These are phyloP conservation scores for Lepeophtheirus nordmannii DNA, from an alignment of 2,888 invertebrate species.

Conservation along the genomic window DNA sequence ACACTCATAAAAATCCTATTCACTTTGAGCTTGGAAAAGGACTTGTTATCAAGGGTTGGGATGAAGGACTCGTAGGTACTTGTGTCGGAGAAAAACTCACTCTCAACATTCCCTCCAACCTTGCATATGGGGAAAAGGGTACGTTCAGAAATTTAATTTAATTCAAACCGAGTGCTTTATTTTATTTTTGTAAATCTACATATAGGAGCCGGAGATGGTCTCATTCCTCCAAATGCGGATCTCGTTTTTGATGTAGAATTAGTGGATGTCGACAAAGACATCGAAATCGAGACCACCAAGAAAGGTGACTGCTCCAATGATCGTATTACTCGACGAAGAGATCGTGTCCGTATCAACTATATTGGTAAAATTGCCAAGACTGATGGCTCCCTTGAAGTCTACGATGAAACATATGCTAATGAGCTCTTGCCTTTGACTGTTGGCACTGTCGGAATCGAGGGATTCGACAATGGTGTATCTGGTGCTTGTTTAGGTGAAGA, in stretches of 20 bases:
- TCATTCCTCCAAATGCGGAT: conserved; percentile 30
- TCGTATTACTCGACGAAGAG: neutral
- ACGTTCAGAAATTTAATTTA: neutral
- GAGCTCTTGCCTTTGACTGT: neutral
- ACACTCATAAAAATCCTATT: conserved; percentile 31
- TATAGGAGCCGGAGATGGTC: conserved; percentile 15
- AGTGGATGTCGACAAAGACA: conserved; percentile 30
- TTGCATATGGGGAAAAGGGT: conserved; percentile 33
- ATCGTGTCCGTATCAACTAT: conserved; percentile 13
- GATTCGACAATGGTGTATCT: conserved; percentile 6
- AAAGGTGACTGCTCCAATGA: conserved; percentile 4
- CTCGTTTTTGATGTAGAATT: conserved; percentile 36
- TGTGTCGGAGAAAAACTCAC: conserved; percentile 35
- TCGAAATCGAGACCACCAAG: conserved; percentile 10
- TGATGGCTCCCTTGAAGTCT: neutral
- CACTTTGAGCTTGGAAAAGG: conserved; percentile 35
- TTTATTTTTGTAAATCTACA: neutral
- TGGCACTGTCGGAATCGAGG: conserved; percentile 11
- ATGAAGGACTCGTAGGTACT: conserved; percentile 36
- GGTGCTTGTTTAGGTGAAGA: conserved; percentile 20
- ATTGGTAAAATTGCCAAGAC: neutral
- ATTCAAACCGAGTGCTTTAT: neutral
- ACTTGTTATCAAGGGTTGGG: conserved; percentile 38
- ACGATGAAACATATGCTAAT: neutral
- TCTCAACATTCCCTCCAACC: conserved; percentile 33